A percentile compares a stretch with the other conserved stretches of the same genome.
Evolutionary conservation across 2,797 vertebrate species (phyloP).

Genomic region (Psittacula derbiana): DNA sequence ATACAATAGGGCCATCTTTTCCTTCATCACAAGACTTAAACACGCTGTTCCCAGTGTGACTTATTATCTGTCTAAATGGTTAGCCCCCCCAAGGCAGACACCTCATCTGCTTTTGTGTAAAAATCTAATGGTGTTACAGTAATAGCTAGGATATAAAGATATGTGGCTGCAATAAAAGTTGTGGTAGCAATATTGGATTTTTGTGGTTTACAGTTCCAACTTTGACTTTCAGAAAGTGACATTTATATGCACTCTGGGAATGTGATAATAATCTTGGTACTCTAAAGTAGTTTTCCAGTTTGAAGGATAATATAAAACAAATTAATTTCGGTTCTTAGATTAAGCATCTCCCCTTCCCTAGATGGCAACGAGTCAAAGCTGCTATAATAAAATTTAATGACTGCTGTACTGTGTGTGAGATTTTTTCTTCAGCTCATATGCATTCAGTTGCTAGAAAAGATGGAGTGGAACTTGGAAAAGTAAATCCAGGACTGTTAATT

Average conservation of each 20-base stretch:
- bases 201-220: constrained; percentile 47
- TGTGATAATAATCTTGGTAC: constrained; percentile 33
- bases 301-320: constrained; percentile 37
- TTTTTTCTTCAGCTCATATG: not conserved
- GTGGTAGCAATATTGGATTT: constrained; percentile 40
- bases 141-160: constrained; percentile 12
- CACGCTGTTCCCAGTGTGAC: not conserved
- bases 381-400: constrained; percentile 18
- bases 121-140: not conserved
- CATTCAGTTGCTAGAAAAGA: not conserved
- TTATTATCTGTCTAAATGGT: not conserved
- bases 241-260: constrained; percentile 11
- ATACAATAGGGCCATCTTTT: not conserved
- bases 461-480: not conserved
- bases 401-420: not conserved
- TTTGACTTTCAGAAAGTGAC: constrained; percentile 45
- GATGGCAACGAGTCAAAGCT: constrained; percentile 10
- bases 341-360: constrained; percentile 19
- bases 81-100: not conserved
- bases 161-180: constrained; percentile 22
- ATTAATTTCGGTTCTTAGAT: constrained; percentile 44
- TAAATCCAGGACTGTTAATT: not conserved
- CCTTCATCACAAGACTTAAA: not conserved
- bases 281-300: constrained; percentile 42
- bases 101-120: not conserved